A percentile compares a stretch with the other conserved stretches of the same genome.
Evolutionary conservation across 1,140 invertebrate genomes (phyloP).

Genomic region (Sminthurides bifidus): DNA sequence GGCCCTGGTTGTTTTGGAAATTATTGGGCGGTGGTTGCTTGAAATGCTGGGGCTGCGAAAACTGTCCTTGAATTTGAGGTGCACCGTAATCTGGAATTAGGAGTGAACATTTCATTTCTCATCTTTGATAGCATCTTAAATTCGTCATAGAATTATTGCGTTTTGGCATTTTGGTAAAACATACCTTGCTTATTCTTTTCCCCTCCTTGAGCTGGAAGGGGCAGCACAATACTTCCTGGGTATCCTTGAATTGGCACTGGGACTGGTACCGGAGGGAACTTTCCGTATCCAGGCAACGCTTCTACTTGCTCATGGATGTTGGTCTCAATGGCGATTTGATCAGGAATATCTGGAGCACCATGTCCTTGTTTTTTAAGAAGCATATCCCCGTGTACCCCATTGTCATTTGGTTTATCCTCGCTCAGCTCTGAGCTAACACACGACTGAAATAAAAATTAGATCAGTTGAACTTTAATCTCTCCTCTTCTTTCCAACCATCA

Average conservation of each 20-base stretch:
- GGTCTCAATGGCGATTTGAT: conserved; percentile 28
- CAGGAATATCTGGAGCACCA: conserved; percentile 17
- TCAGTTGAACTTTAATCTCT: no score
- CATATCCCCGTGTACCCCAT: background rate
- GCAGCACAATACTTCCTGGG: conserved; percentile 31
- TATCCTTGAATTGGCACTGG: conserved; percentile 31
- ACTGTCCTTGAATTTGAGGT: conserved; percentile 6
- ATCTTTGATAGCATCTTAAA: background rate
- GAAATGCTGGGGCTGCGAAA: background rate
- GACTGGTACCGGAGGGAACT: conserved; percentile 29
- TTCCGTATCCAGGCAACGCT: background rate
- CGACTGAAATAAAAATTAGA: background rate
- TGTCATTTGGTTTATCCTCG: background rate
- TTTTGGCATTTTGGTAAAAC: background rate
- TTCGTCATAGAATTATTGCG: background rate
- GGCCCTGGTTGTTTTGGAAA: conserved; percentile 3
- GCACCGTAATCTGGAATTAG: no score
- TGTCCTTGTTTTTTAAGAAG: conserved; percentile 28
- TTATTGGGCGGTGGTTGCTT: conserved; percentile 13
- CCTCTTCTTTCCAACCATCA: background rate
- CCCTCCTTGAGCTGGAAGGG: conserved; percentile 22
- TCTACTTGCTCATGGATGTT: conserved; percentile 20
- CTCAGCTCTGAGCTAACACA: background rate
- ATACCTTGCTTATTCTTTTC: no score
- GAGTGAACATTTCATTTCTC: background rate